Evolutionary conservation across 2,888 invertebrate genomes (phyloP), one percentile per base, ranked within the genome.

Genomic region (Coremacera marginata): DNA sequence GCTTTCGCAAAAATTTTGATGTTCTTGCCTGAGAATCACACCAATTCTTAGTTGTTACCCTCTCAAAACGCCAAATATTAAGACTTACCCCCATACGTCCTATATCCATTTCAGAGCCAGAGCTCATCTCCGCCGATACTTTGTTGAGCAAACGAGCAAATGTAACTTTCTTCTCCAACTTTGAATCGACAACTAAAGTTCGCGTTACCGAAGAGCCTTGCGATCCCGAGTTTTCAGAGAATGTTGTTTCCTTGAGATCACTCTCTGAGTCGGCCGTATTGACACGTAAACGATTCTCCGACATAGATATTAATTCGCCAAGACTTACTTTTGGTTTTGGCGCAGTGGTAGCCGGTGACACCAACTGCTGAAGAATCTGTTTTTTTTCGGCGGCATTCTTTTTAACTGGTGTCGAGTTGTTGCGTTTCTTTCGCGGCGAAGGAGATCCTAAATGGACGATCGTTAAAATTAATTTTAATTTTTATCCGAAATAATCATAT

Each of bases 51-150:
- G 67, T 44, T 51, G 8, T 65, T 25, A 31, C 44, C 44, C 44
- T 44, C 51, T 52, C 51, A 31, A 62, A 7, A n/a, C 44, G 57
- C 16, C 16, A 16, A n/a, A 70, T 7, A 1, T 3, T 31, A 19
- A 16, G 34, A 79, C 80, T 80, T 77, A 81, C 80, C 80, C 68
- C 77, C 79, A 80, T 77, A 49, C 72, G 77, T 57, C 79, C 80
- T 27, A 91, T 91, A 86, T 93, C 93, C 77, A 93, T 91, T 79
- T 94, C 94, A 0, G 94, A 94, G 76, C 94, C 93, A 0, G 94
- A 93, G 84, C 93, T 94, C 93, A 94, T 94, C 90, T 94, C 95
- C 9, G 94, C 93, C 14, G 94, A 94, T 5, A 94, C 94, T 89
- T 93, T 94, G 85, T 93, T 94, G 27, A 94, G 88, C 70, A 95